These are phyloP conservation scores for Oxystoma pomonae DNA, from an alignment of 2,888 invertebrate genomes.

Conservation along the genomic window DNA sequence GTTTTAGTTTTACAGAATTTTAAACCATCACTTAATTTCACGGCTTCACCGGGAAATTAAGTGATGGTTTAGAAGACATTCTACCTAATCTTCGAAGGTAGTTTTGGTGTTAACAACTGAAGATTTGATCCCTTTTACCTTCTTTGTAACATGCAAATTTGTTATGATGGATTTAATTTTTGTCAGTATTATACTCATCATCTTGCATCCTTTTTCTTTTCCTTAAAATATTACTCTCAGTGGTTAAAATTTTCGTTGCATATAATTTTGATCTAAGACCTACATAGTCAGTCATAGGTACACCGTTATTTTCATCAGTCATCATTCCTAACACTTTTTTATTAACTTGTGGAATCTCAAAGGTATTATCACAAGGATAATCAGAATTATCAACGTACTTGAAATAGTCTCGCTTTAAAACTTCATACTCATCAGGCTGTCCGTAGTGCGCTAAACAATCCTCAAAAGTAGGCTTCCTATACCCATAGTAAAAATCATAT, in stretches of 20 bases:
- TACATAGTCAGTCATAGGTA: neutral
- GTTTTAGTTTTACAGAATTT: too few relatives aligned
- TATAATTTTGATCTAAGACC: neutral
- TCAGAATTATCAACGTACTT: neutral
- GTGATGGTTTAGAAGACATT: too few relatives aligned
- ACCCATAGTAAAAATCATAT: slow-evolving; percentile 26
- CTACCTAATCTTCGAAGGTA: too few relatives aligned
- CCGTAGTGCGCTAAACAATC: neutral
- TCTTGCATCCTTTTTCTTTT: too few relatives aligned
- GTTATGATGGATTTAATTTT: neutral
- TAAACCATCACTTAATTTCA: too few relatives aligned
- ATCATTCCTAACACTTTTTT: neutral
- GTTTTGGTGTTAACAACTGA: neutral
- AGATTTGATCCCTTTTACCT: neutral
- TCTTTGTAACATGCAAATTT: neutral
- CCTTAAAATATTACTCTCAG: neutral
- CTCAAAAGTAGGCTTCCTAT: neutral
- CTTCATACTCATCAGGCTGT: neutral
- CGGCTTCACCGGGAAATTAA: too few relatives aligned
- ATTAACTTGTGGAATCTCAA: neutral
- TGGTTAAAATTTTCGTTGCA: neutral
- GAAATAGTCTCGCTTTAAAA: neutral
- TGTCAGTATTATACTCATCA: too few relatives aligned
- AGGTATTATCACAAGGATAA: neutral
- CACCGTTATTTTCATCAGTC: neutral